phyloP scores from a whole-genome alignment of 1,140 invertebrate genomes.

The Drosophila lowei region DNA sequence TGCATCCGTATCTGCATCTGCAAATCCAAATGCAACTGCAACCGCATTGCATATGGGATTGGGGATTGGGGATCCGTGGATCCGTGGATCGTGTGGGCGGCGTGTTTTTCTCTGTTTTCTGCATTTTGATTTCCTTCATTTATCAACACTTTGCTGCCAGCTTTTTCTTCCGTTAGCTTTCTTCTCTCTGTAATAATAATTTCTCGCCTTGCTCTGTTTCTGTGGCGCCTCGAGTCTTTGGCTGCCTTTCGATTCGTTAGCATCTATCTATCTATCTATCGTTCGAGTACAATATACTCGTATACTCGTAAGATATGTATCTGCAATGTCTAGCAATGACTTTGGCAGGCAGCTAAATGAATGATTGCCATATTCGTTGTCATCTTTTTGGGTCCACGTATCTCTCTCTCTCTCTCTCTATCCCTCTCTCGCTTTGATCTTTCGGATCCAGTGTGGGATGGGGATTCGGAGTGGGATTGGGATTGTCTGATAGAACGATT shows the following conservation, averaged over 20 bases:
- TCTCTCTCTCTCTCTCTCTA: too few species aligned
- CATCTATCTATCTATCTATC: slow-evolving; percentile 31
- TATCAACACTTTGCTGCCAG: slow-evolving; percentile 67
- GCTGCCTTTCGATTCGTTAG: slow-evolving; percentile 39
- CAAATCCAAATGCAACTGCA: slow-evolving; percentile 2
- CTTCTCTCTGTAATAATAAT: slow-evolving; percentile 29
- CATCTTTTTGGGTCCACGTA: slow-evolving; percentile 32
- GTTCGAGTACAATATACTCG: neutral
- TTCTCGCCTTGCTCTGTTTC: slow-evolving; percentile 46
- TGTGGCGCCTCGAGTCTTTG: slow-evolving; percentile 60
- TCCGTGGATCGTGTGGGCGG: slow-evolving; percentile 54
- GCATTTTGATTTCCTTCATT: slow-evolving; percentile 65
- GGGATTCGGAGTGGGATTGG: too few species aligned
- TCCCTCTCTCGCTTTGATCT: slow-evolving; percentile 42
- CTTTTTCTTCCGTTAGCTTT: slow-evolving; percentile 59
- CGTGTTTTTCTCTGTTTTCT: slow-evolving; percentile 32
- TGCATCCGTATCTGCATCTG: slow-evolving; percentile 11
- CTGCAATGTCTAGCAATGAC: slow-evolving; percentile 55
- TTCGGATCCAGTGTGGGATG: slow-evolving; percentile 17
- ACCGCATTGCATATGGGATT: too few species aligned
- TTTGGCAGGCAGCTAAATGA: slow-evolving; percentile 56
- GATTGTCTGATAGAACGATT: slow-evolving; percentile 36
- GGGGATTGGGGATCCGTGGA: neutral
- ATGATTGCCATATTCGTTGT: slow-evolving; percentile 63
- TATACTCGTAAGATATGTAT: slow-evolving; percentile 52